Evolutionary conservation across 2,113 vertebrate species (phyloP), one percentile per base, ranked within the genome.

Genomic region (Merops nubicus): DNA sequence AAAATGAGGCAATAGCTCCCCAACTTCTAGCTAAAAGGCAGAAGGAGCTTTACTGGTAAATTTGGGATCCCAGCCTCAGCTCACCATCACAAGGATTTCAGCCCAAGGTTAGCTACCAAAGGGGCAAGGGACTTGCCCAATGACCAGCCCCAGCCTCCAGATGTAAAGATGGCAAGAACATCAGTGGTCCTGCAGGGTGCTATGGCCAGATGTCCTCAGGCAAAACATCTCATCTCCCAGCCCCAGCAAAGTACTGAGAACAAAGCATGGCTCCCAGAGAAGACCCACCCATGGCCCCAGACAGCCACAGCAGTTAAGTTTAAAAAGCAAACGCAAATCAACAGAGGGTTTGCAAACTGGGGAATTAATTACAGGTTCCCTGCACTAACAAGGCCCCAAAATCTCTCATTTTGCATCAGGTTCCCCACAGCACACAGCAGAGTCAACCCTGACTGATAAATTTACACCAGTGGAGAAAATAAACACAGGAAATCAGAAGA

Each of bases 401-500:
- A 34, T 34, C 77, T 62, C 67, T 28, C 6, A 12, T 89, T 96
- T 83, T 65, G 18, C 91, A 70, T 64, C 85, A 67, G 91, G 85
- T 42, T 91, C 83, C 92, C 96, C 89, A 21, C 73, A 85, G 73
- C 70, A 62, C 45, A 36, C 75, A 34, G 82, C 33, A 68, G 89
- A 67, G 85, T 65, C 76, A 21, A 57, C 94, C 89, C 80, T 12
- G 4, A 85, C 87, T 56, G 96, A 97, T 85, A 95, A 94, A 97
- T 91, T 93, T 91, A 95, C 92, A 94, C 93, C 19, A 1, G 72
- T 5, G 40, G 86, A 53, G 43, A 63, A 92, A 88, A 92, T 51
- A 93, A 95, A 69, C 40, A 43, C 56, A 64, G 93, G 83, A 88
- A 95, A 94, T 93, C 96, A 98, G 91, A 97, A 91, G 96, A 97